These are phyloP conservation scores for Silurus aristotelis DNA, from an alignment of 2,797 vertebrate species.

Conservation along the genomic window DNA sequence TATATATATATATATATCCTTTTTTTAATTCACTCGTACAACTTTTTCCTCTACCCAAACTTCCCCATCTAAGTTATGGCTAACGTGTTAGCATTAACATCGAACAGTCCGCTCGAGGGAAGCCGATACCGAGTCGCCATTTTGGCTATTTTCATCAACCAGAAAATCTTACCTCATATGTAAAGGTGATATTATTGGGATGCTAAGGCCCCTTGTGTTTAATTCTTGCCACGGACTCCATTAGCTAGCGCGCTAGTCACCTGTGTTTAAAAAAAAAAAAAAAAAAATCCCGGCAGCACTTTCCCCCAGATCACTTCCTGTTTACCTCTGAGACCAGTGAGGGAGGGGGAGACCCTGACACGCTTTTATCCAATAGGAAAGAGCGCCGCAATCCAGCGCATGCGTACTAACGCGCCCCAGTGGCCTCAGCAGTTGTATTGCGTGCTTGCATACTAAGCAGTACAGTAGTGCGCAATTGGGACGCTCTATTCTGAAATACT, in stretches of 20 bases:
- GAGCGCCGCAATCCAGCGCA: slow-evolving; percentile 1
- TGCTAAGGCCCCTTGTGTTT: slow-evolving; percentile 57
- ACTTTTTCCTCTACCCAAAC: background rate
- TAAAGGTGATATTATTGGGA: slow-evolving; percentile 12
- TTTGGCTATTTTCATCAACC: background rate
- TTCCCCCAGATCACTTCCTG: slow-evolving; percentile 66
- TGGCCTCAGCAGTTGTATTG: background rate
- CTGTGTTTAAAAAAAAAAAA: background rate
- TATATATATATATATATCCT: background rate
- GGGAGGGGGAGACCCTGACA: slow-evolving; percentile 28
- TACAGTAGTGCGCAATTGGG: background rate
- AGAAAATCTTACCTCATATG: slow-evolving; percentile 43
- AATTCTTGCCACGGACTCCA: slow-evolving; percentile 61
- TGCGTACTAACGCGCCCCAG: background rate
- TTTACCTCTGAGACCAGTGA: slow-evolving; percentile 61
- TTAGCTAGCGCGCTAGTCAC: slow-evolving; percentile 49
- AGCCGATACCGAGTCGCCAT: background rate
- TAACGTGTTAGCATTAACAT: slow-evolving; percentile 20
- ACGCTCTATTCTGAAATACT: background rate
- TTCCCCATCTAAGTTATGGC: background rate
- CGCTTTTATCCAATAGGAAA: slow-evolving; percentile 55
- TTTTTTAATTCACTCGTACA: background rate
- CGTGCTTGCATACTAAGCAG: background rate
- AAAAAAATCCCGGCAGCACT: slow-evolving; percentile 55
- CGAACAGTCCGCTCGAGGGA: background rate